phyloP scores from a whole-genome alignment of 2,888 invertebrate species.

The Cryptocheilus praepositus region DNA sequence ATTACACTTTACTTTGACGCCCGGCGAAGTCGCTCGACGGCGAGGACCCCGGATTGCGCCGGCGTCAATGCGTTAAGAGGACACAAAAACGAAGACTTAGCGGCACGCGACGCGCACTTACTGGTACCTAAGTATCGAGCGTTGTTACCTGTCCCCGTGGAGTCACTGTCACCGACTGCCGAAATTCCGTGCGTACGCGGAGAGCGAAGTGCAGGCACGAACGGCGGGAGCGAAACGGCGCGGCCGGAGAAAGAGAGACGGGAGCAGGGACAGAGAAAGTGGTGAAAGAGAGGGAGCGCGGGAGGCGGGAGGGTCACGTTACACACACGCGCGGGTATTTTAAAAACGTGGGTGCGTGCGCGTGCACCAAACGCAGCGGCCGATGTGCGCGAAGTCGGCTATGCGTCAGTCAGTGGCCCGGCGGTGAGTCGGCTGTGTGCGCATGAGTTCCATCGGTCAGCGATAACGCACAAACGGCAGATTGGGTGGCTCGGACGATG shows the following conservation, averaged over 20 bases:
- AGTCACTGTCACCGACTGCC: slow-evolving; percentile 42
- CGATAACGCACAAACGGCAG: slow-evolving; percentile 50
- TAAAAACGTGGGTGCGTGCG: neutral
- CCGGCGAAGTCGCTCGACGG: too few species aligned
- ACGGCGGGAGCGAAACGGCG: slow-evolving; percentile 26
- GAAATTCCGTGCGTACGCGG: slow-evolving; percentile 35
- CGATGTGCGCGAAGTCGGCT: neutral
- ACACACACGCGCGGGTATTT: too few species aligned
- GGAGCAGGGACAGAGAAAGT: neutral
- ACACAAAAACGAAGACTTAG: neutral
- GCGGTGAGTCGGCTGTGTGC: neutral
- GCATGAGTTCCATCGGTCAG: slow-evolving; percentile 40
- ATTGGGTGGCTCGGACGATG: slow-evolving; percentile 35
- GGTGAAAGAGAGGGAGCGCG: slow-evolving; percentile 8
- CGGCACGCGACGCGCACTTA: neutral
- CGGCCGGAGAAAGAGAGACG: slow-evolving; percentile 14
- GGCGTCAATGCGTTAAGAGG: too few species aligned
- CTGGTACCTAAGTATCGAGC: neutral
- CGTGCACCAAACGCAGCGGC: neutral
- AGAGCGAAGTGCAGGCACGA: slow-evolving; percentile 7
- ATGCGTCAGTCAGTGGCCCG: too few species aligned
- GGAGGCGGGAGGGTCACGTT: neutral
- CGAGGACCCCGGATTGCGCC: too few species aligned
- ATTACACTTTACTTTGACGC: too few species aligned
- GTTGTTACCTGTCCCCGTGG: slow-evolving; percentile 43